Base-by-base conservation (phyloP, 2,113 vertebrate species). In the Peucedramus taeniatus region DNA sequence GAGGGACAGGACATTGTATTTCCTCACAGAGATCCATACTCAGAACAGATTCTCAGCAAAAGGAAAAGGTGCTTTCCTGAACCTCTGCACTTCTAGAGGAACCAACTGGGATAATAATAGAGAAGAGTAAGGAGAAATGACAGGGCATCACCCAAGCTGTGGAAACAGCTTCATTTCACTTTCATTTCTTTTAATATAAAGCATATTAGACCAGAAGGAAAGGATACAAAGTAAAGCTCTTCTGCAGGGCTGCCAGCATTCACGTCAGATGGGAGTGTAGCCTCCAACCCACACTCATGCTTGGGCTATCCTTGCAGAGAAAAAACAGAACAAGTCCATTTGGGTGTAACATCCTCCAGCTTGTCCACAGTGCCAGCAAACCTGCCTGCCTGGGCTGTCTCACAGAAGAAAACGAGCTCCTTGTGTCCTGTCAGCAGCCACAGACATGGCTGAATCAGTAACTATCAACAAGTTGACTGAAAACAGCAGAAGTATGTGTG, bases 401-500 rank as follows among this genome's bases (percentile, higher is more conserved):
- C 22, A 1, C 47, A 42, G 39, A 85, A 9, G 37, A 72, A 75
- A 94, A 95, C 5, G 4, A 85, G 45, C 33, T 91, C 63, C 47
- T 85, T 93, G 87, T 91, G 71, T 79, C 65, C 40, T 42, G 39
- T 68, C 15, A 71, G 51, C 7, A 4, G 65, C 70, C 71, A 91
- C 66, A 70, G 70, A 76, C 57, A 4, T 63, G 79, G 83, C 1
- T 87, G 49, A 87, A 59, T 26, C 4, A 17, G 28, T 72, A 93
- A 92, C 89, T 92, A 90, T 24, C 79, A 83, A 77, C 39, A 94
- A 49, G 50, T 72, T 95, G 57, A 65, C 72, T 79, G 79, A 86
- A 86, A 90, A 82, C 72, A 94, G 45, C 5, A 2, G 39, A 37
- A 60, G 22, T 39, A 22, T 35, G 26, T 27, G 31, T 14, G n/a